Evolutionary conservation across 2,797 vertebrate genomes (phyloP).

Genomic region (Danio tinwini): DNA sequence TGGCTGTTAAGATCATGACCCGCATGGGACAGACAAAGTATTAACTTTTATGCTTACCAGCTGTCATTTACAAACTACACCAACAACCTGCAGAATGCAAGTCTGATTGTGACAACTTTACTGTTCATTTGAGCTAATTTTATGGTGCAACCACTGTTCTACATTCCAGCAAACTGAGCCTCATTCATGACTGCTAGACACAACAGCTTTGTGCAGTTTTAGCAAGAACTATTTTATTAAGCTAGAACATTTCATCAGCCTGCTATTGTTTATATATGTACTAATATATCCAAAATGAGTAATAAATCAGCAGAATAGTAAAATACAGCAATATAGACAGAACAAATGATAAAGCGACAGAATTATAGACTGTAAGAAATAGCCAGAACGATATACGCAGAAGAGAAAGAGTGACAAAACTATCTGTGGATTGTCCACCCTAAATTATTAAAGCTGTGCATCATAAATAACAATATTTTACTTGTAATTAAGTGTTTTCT

Average conservation of each 20-base stretch:
- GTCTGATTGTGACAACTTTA: constrained; percentile 34
- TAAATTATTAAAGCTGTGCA: no score
- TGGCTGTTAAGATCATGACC: constrained; percentile 40
- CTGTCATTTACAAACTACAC: constrained; percentile 26
- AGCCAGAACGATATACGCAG: no score
- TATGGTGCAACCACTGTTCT: constrained; percentile 5
- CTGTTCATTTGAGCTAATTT: constrained; percentile 40
- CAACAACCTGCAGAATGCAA: constrained; percentile 26
- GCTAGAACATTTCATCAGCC: background rate
- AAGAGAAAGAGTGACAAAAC: no score
- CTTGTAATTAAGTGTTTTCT: no score
- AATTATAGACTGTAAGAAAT: no score
- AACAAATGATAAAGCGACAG: no score
- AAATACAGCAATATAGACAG: no score
- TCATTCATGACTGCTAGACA: constrained; percentile 19
- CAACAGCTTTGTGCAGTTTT: constrained; percentile 23
- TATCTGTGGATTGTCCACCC: no score
- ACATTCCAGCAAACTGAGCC: constrained; percentile 13
- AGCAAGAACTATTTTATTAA: background rate
- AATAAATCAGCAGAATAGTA: no score
- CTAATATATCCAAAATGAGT: background rate
- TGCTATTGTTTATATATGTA: background rate
- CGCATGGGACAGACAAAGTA: constrained; percentile 43
- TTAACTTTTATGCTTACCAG: constrained; percentile 51
- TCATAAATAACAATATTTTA: no score